Base-by-base conservation (phyloP, 2,113 vertebrate species). In the Platichthys flesus region DNA sequence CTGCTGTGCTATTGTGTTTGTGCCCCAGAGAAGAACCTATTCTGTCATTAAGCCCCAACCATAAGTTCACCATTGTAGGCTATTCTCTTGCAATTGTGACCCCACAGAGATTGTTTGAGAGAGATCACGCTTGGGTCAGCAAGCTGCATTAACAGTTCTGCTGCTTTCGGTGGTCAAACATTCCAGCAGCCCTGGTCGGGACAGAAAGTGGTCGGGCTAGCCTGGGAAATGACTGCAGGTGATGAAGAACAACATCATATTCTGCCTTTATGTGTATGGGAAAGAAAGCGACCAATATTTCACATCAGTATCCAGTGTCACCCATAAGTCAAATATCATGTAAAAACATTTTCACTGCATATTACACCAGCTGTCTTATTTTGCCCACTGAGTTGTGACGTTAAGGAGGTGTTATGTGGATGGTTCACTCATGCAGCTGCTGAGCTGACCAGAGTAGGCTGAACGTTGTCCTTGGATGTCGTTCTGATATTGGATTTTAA, bases 401-500 rank as follows among this genome's bases (percentile, higher is more conserved):
- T 89, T 91, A 84, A 91, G 76, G 84, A 90, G 92, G 88, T 91
- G 88, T 85, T 74, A 71, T 84, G 81, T 88, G 78, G 88, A 93
- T 21, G 85, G 65, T 79, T 88, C 74, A 76, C 62, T 74, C 31
- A 57, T 83, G 84, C 90, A 90, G 88, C 92, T 89, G 90, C 80
- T 77, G 78, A 61, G 75, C 62, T 83, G 70, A 86, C 71, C 68
- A 21, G 88, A 85, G 81, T 49, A 78, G 77, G 86, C 84, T 71
- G 56, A 88, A 76, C 86, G 84, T 90, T 85, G 85, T 88, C 88
- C 78, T 89, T 86, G 82, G 90, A 89, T 78, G 63, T 78, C 78
- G 78, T 78, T 81, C 74, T 91, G 82, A 93, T 88, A 84, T 89
- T 87, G 86, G 88, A 92, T 90, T 91, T 92, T 84, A 85, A 92